Evolutionary conservation across 2,113 vertebrate species (phyloP).

Genomic region (Aix galericulata): DNA sequence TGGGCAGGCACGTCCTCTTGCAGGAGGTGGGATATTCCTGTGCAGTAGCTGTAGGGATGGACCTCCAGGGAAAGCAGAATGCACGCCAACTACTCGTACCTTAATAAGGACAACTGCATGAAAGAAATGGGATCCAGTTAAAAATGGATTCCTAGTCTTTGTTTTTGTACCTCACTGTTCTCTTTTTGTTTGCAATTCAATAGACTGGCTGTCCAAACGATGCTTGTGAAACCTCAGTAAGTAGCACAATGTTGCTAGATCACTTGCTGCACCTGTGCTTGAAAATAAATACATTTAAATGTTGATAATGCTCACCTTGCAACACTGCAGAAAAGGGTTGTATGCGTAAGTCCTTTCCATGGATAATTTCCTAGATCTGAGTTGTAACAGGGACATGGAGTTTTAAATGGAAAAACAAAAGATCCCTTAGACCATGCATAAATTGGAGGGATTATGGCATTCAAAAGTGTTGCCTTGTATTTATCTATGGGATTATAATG

Average conservation of each 20-base stretch:
- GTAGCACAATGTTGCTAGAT: conserved; percentile 18
- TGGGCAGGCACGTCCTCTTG: not conserved
- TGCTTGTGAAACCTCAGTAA: conserved; percentile 55
- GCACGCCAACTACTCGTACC: not conserved
- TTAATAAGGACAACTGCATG: not conserved
- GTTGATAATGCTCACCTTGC: conserved; percentile 20
- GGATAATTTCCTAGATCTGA: conserved; percentile 27
- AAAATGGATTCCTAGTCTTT: not conserved
- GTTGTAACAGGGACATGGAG: not conserved
- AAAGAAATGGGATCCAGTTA: not conserved
- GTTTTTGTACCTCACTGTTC: not conserved
- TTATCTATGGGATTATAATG: conserved; percentile 47
- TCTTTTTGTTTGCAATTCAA: conserved; percentile 4
- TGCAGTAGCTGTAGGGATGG: not conserved
- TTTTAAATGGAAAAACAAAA: conserved; percentile 36
- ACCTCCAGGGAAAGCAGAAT: not conserved
- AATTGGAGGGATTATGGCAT: conserved; percentile 27
- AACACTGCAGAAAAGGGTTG: conserved; percentile 1
- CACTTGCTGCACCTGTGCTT: conserved; percentile 45
- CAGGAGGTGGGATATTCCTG: not conserved
- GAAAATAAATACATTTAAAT: not conserved
- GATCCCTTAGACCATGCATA: conserved; percentile 18
- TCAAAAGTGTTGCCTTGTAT: conserved; percentile 35
- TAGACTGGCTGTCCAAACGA: conserved; percentile 28
- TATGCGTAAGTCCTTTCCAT: not conserved